Evolutionary conservation across 2,888 invertebrate species (phyloP).

Genomic region (Rotaria macrura): DNA sequence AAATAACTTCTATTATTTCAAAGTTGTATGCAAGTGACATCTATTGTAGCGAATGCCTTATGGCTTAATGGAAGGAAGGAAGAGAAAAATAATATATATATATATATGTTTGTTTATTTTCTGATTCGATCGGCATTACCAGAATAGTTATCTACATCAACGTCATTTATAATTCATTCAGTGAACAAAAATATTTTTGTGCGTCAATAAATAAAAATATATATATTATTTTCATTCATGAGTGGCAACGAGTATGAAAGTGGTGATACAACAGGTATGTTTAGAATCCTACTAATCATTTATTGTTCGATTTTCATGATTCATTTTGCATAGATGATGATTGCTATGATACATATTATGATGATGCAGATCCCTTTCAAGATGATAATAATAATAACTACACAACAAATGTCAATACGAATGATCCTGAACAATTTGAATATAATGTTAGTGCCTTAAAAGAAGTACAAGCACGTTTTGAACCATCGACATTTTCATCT

Average conservation of each 20-base stretch:
- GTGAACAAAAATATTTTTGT: too few species aligned
- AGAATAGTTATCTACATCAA: not conserved
- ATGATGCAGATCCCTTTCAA: not conserved
- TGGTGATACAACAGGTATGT: not conserved
- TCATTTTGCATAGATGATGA: not conserved
- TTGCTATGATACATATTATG: not conserved
- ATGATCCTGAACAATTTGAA: conserved; percentile 9
- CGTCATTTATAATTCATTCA: too few species aligned
- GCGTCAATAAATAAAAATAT: too few species aligned
- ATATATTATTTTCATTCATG: not conserved
- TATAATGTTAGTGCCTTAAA: not conserved
- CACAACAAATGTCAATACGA: not conserved
- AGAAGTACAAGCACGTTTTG: not conserved
- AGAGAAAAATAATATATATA: too few species aligned
- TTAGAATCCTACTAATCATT: not conserved
- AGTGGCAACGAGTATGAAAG: not conserved
- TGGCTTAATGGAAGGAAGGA: not conserved
- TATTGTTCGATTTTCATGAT: not conserved
- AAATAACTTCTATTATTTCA: not conserved
- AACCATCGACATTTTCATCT: not conserved
- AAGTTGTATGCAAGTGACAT: not conserved
- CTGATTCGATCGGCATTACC: not conserved
- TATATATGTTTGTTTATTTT: not conserved
- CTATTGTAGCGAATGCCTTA: not conserved
- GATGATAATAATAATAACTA: conserved; percentile 14